Percentiles rank a stretch among this genome's conserved stretches.
Evolutionary conservation across 92 coral and sea anemone species (phyloP).

Genomic region (Montipora capitata): DNA sequence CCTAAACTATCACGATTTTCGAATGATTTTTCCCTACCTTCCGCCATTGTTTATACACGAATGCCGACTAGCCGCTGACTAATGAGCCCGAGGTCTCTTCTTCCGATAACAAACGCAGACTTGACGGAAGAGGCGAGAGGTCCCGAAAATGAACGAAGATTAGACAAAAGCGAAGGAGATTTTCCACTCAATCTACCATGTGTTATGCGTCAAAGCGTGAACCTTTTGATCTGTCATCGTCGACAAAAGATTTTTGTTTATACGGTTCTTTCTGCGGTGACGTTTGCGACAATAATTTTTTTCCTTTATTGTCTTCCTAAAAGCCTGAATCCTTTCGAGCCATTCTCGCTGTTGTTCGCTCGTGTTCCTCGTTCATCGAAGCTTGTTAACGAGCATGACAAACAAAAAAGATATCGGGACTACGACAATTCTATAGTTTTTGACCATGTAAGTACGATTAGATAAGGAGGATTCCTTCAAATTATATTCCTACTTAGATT

Average conservation of each 20-base stretch:
- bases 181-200: no score
- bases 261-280: not conserved
- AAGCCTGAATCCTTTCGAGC: not conserved
- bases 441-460: constrained; percentile 20
- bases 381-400: not conserved
- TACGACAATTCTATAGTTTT: constrained; percentile 26
- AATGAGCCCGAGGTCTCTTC: no score
- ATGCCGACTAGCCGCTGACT: no score
- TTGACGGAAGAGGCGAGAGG: not conserved
- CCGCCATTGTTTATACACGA: not conserved
- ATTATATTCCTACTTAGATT: no score
- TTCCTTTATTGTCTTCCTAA: not conserved
- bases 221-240: constrained; percentile 2
- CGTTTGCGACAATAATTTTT: not conserved
- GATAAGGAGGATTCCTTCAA: no score
- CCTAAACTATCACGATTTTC: not conserved
- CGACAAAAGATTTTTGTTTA: not conserved
- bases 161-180: not conserved
- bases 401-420: not conserved
- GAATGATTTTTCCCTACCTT: not conserved
- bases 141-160: not conserved
- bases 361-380: not conserved
- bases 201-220: not conserved
- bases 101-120: not conserved
- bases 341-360: not conserved